Conservation (phyloP, 53 echinoderm and acorn worm genomes). For the Zoroaster sp. region DNA sequence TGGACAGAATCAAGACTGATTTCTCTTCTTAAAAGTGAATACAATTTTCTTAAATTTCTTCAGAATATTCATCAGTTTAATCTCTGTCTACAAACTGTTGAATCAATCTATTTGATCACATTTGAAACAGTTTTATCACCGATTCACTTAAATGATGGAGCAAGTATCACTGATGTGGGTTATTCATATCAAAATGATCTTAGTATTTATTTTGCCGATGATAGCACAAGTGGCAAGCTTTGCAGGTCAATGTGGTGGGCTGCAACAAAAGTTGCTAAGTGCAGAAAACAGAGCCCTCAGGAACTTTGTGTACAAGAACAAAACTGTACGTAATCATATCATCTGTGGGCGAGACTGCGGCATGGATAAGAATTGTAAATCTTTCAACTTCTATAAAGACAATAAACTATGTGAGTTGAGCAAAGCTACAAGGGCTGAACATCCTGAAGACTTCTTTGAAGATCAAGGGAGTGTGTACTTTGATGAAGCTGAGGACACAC, state of each 20-base stretch:
- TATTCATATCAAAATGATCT: neutral
- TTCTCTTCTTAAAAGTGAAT: too few species aligned
- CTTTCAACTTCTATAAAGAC: neutral
- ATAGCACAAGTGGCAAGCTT: neutral
- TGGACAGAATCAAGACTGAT: too few species aligned
- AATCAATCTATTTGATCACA: too few species aligned
- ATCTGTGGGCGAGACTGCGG: neutral
- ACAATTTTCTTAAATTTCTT: too few species aligned
- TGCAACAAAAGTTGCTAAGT: neutral
- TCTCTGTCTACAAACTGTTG: too few species aligned
- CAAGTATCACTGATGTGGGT: neutral
- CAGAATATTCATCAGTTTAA: too few species aligned
- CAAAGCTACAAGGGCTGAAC: neutral
- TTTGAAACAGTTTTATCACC: too few species aligned
- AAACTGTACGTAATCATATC: neutral
- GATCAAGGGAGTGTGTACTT: neutral
- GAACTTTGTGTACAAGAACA: neutral
- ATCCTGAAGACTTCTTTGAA: neutral
- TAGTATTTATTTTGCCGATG: neutral
- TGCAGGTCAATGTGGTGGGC: neutral
- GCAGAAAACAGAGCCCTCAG: neutral
- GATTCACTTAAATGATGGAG: neutral
- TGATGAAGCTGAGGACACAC: neutral
- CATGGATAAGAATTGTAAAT: neutral
- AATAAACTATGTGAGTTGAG: neutral